phyloP scores from a whole-genome alignment of 2,113 vertebrate species.

The Promerops cafer region DNA sequence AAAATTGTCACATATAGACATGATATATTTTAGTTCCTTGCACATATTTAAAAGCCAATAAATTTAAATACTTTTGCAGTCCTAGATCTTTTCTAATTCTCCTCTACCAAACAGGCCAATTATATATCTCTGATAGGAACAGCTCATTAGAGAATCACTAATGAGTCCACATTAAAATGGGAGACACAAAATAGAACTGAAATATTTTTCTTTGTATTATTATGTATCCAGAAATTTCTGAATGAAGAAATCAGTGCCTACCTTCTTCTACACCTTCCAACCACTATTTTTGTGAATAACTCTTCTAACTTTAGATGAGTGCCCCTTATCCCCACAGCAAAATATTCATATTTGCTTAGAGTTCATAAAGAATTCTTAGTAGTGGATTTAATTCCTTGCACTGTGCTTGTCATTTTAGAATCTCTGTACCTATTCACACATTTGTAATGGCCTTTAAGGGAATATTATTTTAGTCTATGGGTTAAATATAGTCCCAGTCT shows the following conservation, averaged over 20 bases:
- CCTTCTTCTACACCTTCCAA: neutral
- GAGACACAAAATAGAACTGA: neutral
- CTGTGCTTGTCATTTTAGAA: neutral
- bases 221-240: slow-evolving; percentile 1
- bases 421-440: neutral
- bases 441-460: neutral
- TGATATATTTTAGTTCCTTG: neutral
- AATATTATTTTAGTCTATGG: neutral
- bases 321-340: neutral
- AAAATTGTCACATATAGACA: neutral
- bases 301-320: neutral
- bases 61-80: neutral
- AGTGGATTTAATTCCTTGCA: neutral
- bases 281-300: neutral
- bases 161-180: slow-evolving; percentile 1
- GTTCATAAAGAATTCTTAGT: neutral
- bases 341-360: neutral
- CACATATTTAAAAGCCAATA: neutral
- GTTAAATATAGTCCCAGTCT: neutral
- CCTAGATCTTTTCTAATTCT: neutral
- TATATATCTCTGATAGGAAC: slow-evolving; percentile 13
- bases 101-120: slow-evolving; percentile 1
- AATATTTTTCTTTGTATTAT: neutral
- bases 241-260: neutral
- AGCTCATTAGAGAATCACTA: slow-evolving; percentile 40